A percentile compares a stretch with the other conserved stretches of the same genome.
Conservation (phyloP, 2,113 vertebrate genomes). For the Machaerirhynchus nigripectus region DNA sequence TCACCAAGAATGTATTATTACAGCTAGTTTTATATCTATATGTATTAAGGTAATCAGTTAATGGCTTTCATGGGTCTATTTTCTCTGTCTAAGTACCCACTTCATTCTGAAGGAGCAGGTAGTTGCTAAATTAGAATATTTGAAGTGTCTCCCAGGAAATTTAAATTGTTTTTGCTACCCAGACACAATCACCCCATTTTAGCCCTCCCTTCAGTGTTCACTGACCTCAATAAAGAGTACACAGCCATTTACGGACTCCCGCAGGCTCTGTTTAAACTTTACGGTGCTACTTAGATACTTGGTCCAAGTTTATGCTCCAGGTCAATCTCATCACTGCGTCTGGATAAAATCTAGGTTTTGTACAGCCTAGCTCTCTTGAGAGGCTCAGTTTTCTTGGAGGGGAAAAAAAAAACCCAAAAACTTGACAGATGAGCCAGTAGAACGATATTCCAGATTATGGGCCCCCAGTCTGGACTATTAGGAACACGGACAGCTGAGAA, state of each 20-base stretch:
- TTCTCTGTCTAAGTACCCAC: slow-evolving; percentile 23
- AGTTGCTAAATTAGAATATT: slow-evolving; percentile 38
- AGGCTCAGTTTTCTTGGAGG: neutral
- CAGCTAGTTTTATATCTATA: slow-evolving; percentile 34
- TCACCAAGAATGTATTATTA: slow-evolving; percentile 18
- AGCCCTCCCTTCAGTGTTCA: neutral
- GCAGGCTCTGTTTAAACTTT: neutral
- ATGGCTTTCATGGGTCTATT: slow-evolving; percentile 28
- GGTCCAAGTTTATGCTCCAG: neutral
- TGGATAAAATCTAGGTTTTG: neutral
- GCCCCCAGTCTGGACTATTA: fast-evolving
- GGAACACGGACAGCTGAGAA: neutral
- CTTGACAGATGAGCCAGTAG: neutral
- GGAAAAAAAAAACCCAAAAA: neutral
- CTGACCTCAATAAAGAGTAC: slow-evolving; percentile 24
- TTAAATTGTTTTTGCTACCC: slow-evolving; percentile 2
- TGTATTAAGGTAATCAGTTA: slow-evolving; percentile 21
- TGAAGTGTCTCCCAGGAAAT: slow-evolving; percentile 31
- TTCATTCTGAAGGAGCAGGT: neutral
- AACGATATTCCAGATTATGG: neutral
- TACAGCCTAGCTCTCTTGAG: neutral
- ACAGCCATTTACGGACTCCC: neutral
- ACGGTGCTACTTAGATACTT: neutral
- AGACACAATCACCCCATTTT: slow-evolving; percentile 12
- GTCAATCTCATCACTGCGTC: neutral